Percentiles rank a stretch among this genome's conserved stretches.
These are phyloP conservation scores for Cassiopea andromeda DNA, from an alignment of 30 jellyfish, hydroid and myxozoan species.

Conservation along the genomic window DNA sequence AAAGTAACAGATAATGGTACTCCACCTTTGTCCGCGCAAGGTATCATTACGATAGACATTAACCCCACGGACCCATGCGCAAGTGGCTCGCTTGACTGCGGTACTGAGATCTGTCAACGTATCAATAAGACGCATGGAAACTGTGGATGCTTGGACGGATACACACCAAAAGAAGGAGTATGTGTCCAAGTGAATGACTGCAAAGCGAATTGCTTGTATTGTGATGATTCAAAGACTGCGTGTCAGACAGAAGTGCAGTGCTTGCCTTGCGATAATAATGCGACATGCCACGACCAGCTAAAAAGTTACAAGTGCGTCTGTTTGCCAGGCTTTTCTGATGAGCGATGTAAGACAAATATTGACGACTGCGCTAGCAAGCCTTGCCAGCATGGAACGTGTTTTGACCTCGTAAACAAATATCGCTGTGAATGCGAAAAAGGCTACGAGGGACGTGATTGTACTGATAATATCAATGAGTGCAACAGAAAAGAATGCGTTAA, in stretches of 20 bases:
- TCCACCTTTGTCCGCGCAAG: conserved; percentile 82
- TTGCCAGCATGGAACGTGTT: conserved; percentile 69
- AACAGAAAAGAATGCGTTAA: conserved; percentile 39
- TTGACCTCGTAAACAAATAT: conserved; percentile 62
- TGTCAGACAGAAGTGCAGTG: conserved; percentile 28
- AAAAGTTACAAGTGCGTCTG: conserved; percentile 50
- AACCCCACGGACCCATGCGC: conserved; percentile 79
- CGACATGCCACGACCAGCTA: conserved; percentile 53
- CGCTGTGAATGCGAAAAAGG: conserved; percentile 76
- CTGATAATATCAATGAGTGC: conserved; percentile 48
- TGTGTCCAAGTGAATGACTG: conserved; percentile 84
- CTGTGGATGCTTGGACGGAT: conserved; percentile 83
- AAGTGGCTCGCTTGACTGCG: conserved; percentile 57
- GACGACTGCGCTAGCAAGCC: conserved; percentile 58
- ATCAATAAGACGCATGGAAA: conserved; percentile 60
- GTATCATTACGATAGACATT: conserved; percentile 36
- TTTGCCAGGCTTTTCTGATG: conserved; percentile 65
- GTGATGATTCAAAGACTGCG: conserved; percentile 64
- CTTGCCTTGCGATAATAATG: conserved; percentile 61
- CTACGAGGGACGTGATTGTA: conserved; percentile 63
- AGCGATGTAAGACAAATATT: conserved; percentile 60
- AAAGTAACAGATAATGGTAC: conserved; percentile 80
- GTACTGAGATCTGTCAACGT: conserved; percentile 76
- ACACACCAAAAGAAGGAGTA: conserved; percentile 40
- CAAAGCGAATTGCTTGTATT: conserved; percentile 55